These are phyloP conservation scores for Alloscopus bannaensis DNA, from an alignment of 2,888 invertebrate genomes.

Conservation along the genomic window DNA sequence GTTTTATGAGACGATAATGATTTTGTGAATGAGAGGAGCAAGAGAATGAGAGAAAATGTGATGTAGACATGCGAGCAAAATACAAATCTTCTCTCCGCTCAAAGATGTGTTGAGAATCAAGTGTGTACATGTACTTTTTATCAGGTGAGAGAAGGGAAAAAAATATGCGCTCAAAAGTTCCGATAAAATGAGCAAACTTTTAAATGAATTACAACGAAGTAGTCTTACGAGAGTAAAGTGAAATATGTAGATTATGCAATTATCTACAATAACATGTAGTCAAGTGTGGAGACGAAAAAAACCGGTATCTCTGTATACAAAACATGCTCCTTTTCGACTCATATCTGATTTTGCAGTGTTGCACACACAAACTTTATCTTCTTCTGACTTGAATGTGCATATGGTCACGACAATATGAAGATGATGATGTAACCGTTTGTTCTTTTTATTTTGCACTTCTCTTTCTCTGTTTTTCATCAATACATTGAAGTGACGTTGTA, in stretches of 20 bases:
- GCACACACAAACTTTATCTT: neutral
- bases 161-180: too few relatives aligned
- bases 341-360: conserved; percentile 50
- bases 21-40: conserved; percentile 57
- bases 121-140: conserved; percentile 1
- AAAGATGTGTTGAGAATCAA: neutral
- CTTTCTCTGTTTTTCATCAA: too few relatives aligned
- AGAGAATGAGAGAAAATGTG: conserved; percentile 22
- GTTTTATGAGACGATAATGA: conserved; percentile 57
- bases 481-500: too few relatives aligned
- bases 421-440: conserved; percentile 56
- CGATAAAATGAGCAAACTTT: too few relatives aligned
- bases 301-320: conserved; percentile 36
- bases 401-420: too few relatives aligned
- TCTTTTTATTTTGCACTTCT: conserved; percentile 6
- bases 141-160: too few relatives aligned
- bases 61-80: conserved; percentile 23
- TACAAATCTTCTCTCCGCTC: neutral
- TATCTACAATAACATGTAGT: conserved; percentile 20
- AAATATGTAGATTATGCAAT: conserved; percentile 55
- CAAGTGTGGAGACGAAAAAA: conserved; percentile 20
- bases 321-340: conserved; percentile 5
- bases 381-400: conserved; percentile 11
- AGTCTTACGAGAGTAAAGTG: conserved; percentile 39
- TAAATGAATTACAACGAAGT: conserved; percentile 39